Base-by-base conservation (phyloP, 2,797 vertebrate genomes). In the Sebastiscus albofasciatus region DNA sequence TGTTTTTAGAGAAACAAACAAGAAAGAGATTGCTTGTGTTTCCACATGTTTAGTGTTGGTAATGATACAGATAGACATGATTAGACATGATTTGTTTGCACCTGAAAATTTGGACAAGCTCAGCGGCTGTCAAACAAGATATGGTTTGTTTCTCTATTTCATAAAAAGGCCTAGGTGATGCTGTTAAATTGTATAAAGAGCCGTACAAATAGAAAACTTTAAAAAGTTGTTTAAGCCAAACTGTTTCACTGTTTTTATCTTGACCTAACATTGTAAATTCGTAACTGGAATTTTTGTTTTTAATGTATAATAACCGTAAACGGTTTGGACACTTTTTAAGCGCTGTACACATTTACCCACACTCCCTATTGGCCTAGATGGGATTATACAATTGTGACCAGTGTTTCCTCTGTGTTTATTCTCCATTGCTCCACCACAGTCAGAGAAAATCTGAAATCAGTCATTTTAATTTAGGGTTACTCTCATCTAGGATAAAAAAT, bases 21-120 rank as follows among this genome's bases (percentile, higher is more conserved):
- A 54, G 65, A 67, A 22, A 22, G n/a, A 59, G 27, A 29, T 6
- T 3, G 14, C 24, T 13, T 54, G 27, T 80, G 34, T 74, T 79
- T 72, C 33, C 58, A 39, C 12, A 18, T 49, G n/a, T 81, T 68
- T 34, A 39, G 18, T 22, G 69, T 4, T 18, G 9, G 46, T 59
- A 49, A 52, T 20, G 27, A 71, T 31, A 39, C 27, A 31, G 12
- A 70, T 13, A 59, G 22, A 8, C 60, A 2, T 49, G n/a, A 33
- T 29, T 20, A 49, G 11, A 73, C 18, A 8, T 54, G 64, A 31
- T 84, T 75, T 20, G 71, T 77, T 80, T 86, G 77, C 77, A 86
- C 61, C 68, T 16, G 12, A 70, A 84, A 36, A 56, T 34, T 39
- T 67, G n/a, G 46, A 55, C 11, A 36, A 75, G 46, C 77, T 55